Evolutionary conservation across 2,888 invertebrate genomes (phyloP).

Genomic region (Microctonus brassicae): DNA sequence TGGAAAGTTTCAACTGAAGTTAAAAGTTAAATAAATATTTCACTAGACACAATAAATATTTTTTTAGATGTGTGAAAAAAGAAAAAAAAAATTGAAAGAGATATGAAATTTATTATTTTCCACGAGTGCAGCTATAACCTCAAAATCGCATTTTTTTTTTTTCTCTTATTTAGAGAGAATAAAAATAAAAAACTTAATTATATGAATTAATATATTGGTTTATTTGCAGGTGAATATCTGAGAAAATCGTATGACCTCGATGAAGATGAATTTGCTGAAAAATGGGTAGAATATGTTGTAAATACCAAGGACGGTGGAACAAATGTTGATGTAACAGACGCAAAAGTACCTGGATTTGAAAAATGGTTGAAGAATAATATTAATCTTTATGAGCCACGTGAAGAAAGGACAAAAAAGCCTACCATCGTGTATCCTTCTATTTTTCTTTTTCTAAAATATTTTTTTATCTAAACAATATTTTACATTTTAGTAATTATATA

Average conservation of each 20-base stretch:
- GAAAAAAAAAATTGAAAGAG: not conserved
- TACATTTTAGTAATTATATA: not conserved
- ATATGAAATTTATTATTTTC: not conserved
- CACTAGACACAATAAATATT: not conserved
- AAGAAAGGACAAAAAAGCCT: not conserved
- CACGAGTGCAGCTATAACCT: not conserved
- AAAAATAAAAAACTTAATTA: not conserved
- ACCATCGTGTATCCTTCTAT: not conserved
- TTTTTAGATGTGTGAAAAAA: too few species aligned
- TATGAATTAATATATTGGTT: not conserved
- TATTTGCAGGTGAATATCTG: constrained; percentile 57
- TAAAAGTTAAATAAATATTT: not conserved
- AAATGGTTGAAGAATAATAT: constrained; percentile 36
- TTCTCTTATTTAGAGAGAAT: too few species aligned
- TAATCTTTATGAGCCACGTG: constrained; percentile 35
- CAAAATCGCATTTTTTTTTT: not conserved
- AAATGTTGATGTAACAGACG: constrained; percentile 1
- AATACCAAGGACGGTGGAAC: not conserved
- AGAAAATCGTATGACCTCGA: constrained; percentile 54
- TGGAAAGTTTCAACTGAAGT: not conserved
- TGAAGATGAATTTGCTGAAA: constrained; percentile 59
- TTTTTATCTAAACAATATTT: too few species aligned
- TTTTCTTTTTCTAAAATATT: too few species aligned
- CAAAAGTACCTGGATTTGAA: constrained; percentile 13
- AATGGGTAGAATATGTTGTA: constrained; percentile 61